Percentiles rank a stretch among this genome's conserved stretches.
Conservation (phyloP, 2,113 vertebrate genomes). For the Stegastes partitus region DNA sequence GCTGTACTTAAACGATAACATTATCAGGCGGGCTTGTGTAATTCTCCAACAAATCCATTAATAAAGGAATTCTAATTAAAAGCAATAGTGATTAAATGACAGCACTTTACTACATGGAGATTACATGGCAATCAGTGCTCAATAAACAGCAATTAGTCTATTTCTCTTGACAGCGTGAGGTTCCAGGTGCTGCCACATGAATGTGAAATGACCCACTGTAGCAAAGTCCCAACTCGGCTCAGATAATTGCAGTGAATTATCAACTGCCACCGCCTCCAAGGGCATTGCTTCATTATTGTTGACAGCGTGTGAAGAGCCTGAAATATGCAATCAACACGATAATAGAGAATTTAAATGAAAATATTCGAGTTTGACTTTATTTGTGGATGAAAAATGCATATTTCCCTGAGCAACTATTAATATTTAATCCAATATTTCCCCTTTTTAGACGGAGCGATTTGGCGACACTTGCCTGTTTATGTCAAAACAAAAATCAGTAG, state of each 20-base stretch:
- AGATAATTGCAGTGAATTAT: slow-evolving; percentile 42
- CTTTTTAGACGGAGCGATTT: slow-evolving; percentile 5
- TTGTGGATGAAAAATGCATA: slow-evolving; percentile 26
- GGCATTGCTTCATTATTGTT: slow-evolving; percentile 29
- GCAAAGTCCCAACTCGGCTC: slow-evolving; percentile 5
- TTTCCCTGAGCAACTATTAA: slow-evolving; percentile 11
- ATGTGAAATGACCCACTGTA: slow-evolving; percentile 43
- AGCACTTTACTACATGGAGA: slow-evolving; percentile 52
- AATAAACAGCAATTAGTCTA: slow-evolving; percentile 66
- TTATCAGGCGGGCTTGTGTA: slow-evolving; percentile 35
- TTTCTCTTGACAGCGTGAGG: slow-evolving; percentile 56
- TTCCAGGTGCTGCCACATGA: slow-evolving; percentile 58
- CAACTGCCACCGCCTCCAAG: slow-evolving; percentile 3
- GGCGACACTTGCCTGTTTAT: background rate
- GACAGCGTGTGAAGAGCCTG: slow-evolving; percentile 26
- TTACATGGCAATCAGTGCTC: slow-evolving; percentile 59
- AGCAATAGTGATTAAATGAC: slow-evolving; percentile 57
- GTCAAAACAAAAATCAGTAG: background rate
- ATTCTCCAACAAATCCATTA: slow-evolving; percentile 57
- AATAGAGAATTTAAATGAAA: slow-evolving; percentile 34
- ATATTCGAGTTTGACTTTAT: slow-evolving; percentile 40
- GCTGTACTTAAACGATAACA: slow-evolving; percentile 26
- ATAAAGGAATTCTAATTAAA: slow-evolving; percentile 60
- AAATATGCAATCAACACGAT: slow-evolving; percentile 40
- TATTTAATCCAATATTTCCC: background rate